These are phyloP conservation scores for Melanostoma scalare DNA, from an alignment of 2,888 invertebrate genomes.

Conservation along the genomic window DNA sequence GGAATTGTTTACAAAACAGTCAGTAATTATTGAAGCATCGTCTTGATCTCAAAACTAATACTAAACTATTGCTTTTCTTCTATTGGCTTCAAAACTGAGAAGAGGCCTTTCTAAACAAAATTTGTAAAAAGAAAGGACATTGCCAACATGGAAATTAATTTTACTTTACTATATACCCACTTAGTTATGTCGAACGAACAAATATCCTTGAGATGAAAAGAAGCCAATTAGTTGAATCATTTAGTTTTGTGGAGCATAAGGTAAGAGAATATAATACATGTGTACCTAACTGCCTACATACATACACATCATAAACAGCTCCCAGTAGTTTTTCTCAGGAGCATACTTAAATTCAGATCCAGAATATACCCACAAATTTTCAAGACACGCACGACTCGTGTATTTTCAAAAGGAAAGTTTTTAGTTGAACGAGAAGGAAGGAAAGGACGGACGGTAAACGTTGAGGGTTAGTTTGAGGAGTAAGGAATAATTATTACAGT, in stretches of 20 bases:
- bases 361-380: slow-evolving; percentile 10
- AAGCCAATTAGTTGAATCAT: slow-evolving; percentile 59
- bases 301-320: background rate
- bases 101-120: too few relatives aligned
- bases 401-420: too few relatives aligned
- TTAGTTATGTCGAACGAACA: background rate
- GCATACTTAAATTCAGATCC: background rate
- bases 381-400: slow-evolving; percentile 2
- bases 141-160: slow-evolving; percentile 1
- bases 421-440: too few relatives aligned
- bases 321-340: slow-evolving; percentile 3
- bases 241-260: slow-evolving; percentile 44
- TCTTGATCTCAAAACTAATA: too few relatives aligned
- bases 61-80: too few relatives aligned
- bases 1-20: too few relatives aligned
- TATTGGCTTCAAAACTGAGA: too few relatives aligned
- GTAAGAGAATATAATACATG: background rate
- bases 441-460: too few relatives aligned
- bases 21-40: too few relatives aligned
- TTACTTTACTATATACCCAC: background rate
- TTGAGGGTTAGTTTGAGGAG: background rate
- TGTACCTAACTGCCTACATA: background rate
- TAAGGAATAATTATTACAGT: slow-evolving; percentile 16
- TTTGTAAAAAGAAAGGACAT: background rate
- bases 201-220: slow-evolving; percentile 35